A percentile compares a stretch with the other conserved stretches of the same genome.
phyloP scores from a whole-genome alignment of 2,888 invertebrate species.

The Augiades crinisus region DNA sequence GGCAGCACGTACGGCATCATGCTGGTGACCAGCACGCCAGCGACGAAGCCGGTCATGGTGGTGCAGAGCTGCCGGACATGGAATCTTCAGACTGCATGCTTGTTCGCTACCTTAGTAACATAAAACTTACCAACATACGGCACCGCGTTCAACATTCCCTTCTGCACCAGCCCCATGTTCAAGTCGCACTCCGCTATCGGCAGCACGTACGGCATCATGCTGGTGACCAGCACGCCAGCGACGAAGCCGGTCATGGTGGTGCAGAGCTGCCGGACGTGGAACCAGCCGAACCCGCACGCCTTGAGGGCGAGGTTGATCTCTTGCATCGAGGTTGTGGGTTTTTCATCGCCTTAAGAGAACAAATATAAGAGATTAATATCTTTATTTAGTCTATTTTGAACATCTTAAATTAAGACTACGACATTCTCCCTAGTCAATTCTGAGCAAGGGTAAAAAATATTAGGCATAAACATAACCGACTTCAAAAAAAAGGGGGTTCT shows the following conservation, averaged over 20 bases:
- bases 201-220: conserved; percentile 50
- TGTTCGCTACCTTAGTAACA: no score
- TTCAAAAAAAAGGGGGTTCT: no score
- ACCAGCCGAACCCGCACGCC: conserved; percentile 54
- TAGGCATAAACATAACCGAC: no score
- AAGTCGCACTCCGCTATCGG: conserved; percentile 61
- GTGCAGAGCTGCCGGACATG: conserved; percentile 49
- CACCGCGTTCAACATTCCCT: conserved; percentile 55
- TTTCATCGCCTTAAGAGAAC: conserved; percentile 26
- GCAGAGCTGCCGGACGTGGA: conserved; percentile 49
- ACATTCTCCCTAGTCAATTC: no score
- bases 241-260: conserved; percentile 45
- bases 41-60: conserved; percentile 43
- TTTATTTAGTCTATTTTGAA: no score
- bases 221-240: conserved; percentile 45
- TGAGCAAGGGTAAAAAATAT: no score
- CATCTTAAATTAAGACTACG: no score
- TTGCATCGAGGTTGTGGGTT: conserved; percentile 46
- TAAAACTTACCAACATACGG: conserved; percentile 58
- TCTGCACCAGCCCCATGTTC: conserved; percentile 53
- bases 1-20: conserved; percentile 54
- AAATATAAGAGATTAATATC: not conserved
- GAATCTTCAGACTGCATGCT: conserved; percentile 54
- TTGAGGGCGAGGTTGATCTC: conserved; percentile 53
- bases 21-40: conserved; percentile 46